Evolutionary conservation across 1,140 invertebrate species (phyloP), one percentile per base, ranked within the genome.

Genomic region (Calliopsis andreniformis): DNA sequence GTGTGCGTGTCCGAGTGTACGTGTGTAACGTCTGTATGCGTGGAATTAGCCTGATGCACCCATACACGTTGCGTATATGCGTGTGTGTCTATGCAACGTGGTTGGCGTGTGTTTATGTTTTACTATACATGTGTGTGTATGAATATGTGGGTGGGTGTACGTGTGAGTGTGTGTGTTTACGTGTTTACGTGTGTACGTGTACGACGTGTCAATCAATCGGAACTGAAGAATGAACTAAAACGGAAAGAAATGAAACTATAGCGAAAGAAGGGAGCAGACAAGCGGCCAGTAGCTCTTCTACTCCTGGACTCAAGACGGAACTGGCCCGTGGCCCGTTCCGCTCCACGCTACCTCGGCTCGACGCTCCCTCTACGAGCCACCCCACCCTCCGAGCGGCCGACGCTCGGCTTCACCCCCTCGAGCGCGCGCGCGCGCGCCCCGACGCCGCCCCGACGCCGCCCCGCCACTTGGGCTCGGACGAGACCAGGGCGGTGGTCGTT

Each of bases 401-500:
- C 4, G 35, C 35, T 10, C 35, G 35, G 10, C 69, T 63, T n/a
- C n/a, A n/a, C n/a, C n/a, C n/a, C n/a, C n/a, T n/a, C n/a, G n/a
- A n/a, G n/a, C n/a, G n/a, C n/a, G n/a, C n/a, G n/a, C 68, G 47
- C 58, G 39, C 28, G 25, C 76, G 59, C 39, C 42, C 51, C 55
- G 45, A 68, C 64, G 64, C 61, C 49, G 49, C 76, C 55, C 47
- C 28, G 63, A 5, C 35, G 10, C 69, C 53, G 68, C 32, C 76
- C 72, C 51, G 68, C 69, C 75, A 75, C 77, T 73, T 85, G 83
- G 88, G 89, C 88, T 89, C 87, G 87, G 88, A 82, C 85, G 86
- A 90, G 87, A 89, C 83, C 84, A 91, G 90, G 89, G 90, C 91
- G 90, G 90, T 92, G 91, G 90, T 92, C 91, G 87, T 92, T 92